Base-by-base conservation (phyloP, 2,888 invertebrate genomes). In the Epistrophe eligans region DNA sequence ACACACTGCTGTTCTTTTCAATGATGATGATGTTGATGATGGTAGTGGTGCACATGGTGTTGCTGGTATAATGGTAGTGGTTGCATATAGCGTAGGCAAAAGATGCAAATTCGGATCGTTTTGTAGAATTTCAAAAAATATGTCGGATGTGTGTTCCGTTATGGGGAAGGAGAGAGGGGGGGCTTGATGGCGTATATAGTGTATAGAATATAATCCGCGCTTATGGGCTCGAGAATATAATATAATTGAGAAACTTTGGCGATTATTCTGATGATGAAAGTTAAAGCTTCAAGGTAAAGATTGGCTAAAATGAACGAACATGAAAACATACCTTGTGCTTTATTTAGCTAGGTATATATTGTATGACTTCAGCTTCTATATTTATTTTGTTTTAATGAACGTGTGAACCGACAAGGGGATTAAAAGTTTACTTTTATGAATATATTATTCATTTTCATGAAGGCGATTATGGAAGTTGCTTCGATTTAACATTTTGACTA, bases 241-340 rank as follows among this genome's bases (percentile, higher is more conserved):
- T 70, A 79, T 79, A 79, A 50, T 73, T 77, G 72, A 74, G 62
- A 57, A 84, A 84, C 57, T 84, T 84, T 79, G 28, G 73, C 48
- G 84, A 79, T 79, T 84, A 76, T 70, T 48, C 40, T 58, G 79
- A 66, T 58, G 79, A 66, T 79, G 62, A 62, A 60, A 60, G 57
- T 43, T 83, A 50, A 58, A 43, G 77, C 67, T 50, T 67, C 67
- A 50, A 55, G 38, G 72, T 43, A 52, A 72, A 50, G 66, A 77
- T 64, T 64, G 60, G 60, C 62, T 24, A 24, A 55, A 55, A 28
- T 55, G 24, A 52, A 52, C 2, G 55, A 55, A 55, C 28, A 55
- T 60, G 32, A 60, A 62, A 24, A 24, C 24, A 24, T 60, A 43
- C 52, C 52, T 76, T 38, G 19, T 55, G 4, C 38, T 50, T 8